Conservation (phyloP, 2,888 invertebrate genomes). For the Cyclophora punctaria region DNA sequence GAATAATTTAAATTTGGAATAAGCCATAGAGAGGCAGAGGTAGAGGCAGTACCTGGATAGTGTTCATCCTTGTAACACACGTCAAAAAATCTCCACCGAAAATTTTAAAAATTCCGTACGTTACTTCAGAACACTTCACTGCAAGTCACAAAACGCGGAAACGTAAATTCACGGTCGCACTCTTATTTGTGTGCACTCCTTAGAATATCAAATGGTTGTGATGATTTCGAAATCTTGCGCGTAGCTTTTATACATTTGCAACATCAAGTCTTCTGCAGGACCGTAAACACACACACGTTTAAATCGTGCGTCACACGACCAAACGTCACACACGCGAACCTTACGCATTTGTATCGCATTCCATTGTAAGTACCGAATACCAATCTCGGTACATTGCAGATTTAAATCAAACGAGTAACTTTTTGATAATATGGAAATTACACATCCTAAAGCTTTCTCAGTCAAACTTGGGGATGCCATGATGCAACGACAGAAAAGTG, state of each 20-base stretch:
- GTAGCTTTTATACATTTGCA: slow-evolving; percentile 71
- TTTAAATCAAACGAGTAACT: too few relatives aligned
- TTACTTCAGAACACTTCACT: slow-evolving; percentile 29
- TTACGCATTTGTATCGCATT: slow-evolving; percentile 54
- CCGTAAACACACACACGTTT: slow-evolving; percentile 32
- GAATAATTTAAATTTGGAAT: too few relatives aligned
- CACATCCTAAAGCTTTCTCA: too few relatives aligned
- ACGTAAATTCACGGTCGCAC: slow-evolving; percentile 50
- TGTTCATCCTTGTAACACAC: slow-evolving; percentile 47
- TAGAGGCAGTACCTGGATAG: slow-evolving; percentile 38
- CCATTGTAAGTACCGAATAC: slow-evolving; percentile 40
- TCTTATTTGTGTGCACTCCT: slow-evolving; percentile 54
- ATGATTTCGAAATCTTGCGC: slow-evolving; percentile 70
- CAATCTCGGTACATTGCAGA: slow-evolving; percentile 7
- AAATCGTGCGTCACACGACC: slow-evolving; percentile 26
- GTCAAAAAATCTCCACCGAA: slow-evolving; percentile 20
- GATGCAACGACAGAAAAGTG: too few relatives aligned
- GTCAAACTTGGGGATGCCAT: too few relatives aligned
- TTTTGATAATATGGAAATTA: too few relatives aligned
- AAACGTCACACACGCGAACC: slow-evolving; percentile 34
- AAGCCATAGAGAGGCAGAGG: background rate
- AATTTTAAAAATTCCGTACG: slow-evolving; percentile 23
- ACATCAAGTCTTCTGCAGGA: slow-evolving; percentile 62
- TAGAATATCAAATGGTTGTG: slow-evolving; percentile 67
- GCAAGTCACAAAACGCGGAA: slow-evolving; percentile 51